A percentile compares a stretch with the other conserved stretches of the same genome.
Conservation (phyloP, 2,888 invertebrate species). For the Eristalis tenax region DNA sequence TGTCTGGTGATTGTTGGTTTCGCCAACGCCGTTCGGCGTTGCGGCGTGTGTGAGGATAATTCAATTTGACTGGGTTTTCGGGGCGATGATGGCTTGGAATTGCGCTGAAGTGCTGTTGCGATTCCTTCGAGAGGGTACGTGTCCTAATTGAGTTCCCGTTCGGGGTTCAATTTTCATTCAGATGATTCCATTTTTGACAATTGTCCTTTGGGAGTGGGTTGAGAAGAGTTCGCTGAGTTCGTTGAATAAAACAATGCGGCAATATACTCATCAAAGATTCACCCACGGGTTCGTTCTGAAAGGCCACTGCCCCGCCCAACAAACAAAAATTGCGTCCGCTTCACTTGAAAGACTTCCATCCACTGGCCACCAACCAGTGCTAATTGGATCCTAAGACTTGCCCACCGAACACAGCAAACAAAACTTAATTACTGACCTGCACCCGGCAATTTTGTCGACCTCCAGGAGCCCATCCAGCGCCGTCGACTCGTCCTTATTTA, state of each 20-base stretch:
- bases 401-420: background rate
- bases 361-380: background rate
- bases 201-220: background rate
- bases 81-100: background rate
- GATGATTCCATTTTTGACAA: background rate
- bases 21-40: background rate
- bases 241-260: background rate
- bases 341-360: background rate
- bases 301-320: no score
- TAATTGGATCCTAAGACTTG: background rate
- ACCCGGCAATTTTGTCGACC: background rate
- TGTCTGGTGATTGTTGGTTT: background rate
- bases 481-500: background rate
- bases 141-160: background rate
- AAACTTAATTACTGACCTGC: background rate
- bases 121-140: background rate
- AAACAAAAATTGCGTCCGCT: no score
- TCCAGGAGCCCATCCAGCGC: background rate
- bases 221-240: background rate
- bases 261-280: background rate
- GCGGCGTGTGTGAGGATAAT: slow-evolving; percentile 1
- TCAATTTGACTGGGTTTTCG: slow-evolving; percentile 10
- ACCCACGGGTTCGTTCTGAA: background rate
- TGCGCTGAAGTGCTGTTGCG: background rate
- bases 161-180: background rate